phyloP scores from a whole-genome alignment of 1,140 invertebrate species.

The Papilio machaon region DNA sequence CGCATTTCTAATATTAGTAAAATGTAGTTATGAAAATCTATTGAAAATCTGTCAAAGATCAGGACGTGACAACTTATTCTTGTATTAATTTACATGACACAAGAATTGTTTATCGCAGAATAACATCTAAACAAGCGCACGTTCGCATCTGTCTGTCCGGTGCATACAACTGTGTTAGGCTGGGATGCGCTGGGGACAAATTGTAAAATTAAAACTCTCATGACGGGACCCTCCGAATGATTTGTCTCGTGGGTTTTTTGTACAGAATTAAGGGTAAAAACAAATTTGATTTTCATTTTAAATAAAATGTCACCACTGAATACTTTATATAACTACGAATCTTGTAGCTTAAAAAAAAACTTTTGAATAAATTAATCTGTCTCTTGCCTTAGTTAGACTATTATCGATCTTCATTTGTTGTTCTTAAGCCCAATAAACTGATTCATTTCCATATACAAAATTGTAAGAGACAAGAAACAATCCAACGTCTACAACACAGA shows the following conservation, averaged over 20 bases:
- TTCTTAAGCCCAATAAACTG: neutral
- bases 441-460: neutral
- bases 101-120: constrained; percentile 32
- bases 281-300: constrained; percentile 18
- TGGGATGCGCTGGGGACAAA: constrained; percentile 52
- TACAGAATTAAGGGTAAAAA: constrained; percentile 17
- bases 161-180: constrained; percentile 41
- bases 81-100: constrained; percentile 7
- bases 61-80: neutral
- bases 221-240: constrained; percentile 56
- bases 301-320: constrained; percentile 23
- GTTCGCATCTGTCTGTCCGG: constrained; percentile 48
- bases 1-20: too few species aligned
- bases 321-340: neutral
- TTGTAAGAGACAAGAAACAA: neutral
- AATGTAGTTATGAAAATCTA: neutral
- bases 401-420: neutral
- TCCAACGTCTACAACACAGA: neutral
- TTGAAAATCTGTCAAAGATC: constrained; percentile 16
- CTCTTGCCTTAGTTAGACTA: too few species aligned
- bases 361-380: neutral
- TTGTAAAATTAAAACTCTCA: constrained; percentile 72
- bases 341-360: neutral
- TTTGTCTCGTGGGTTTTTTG: constrained; percentile 36
- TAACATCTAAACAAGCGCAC: constrained; percentile 13